Evolutionary conservation across 1,140 invertebrate species (phyloP), one percentile per base, ranked within the genome.

Genomic region (Arion vulgaris): DNA sequence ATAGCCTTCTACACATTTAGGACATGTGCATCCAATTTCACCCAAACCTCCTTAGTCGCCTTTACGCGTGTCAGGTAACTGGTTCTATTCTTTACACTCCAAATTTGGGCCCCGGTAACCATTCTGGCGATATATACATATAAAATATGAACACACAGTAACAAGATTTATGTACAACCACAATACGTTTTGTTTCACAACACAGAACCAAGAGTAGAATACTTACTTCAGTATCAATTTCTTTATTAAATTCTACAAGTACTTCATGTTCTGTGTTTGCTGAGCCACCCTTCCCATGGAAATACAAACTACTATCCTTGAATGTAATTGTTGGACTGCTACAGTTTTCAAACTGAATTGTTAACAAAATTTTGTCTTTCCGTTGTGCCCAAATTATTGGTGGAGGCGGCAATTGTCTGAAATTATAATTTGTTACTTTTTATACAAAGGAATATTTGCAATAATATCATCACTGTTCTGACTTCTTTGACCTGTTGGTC

Each of bases 251-350:
- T 39, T 81, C 80, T 26, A 81, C 0, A 34, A 81, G 72, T 19
- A 81, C 80, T 74, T 81, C 80, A 74, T 81, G 51, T 17, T 81
- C 80, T 53, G 71, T 57, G 45, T 74, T 81, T 39, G 2, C 68
- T 38, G 49, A 2, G 0, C 80, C 80, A n/a, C 69, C 80, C 62
- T 72, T 81, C 5, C 69, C 80, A 28, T 74, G 41, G 71, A 81
- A 81, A 81, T 81, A 39, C 32, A 81, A 36, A 74, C 80, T 81
- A n/a, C 26, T 57, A 28, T 81, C 80, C 72, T 72, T 81, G 13
- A 81, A 17, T 38, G 34, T 51, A 38, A 81, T 81, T 11, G 68
- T 81, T 2, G 68, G 80, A 39, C 69, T 74, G 13, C 2, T 45
- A 41, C 68, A 73, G 51, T 81, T 74, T 53, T 74, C 80, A 39